Evolutionary conservation across 2,888 invertebrate species (phyloP), one percentile per base, ranked within the genome.

Genomic region (Conomelus anceps): DNA sequence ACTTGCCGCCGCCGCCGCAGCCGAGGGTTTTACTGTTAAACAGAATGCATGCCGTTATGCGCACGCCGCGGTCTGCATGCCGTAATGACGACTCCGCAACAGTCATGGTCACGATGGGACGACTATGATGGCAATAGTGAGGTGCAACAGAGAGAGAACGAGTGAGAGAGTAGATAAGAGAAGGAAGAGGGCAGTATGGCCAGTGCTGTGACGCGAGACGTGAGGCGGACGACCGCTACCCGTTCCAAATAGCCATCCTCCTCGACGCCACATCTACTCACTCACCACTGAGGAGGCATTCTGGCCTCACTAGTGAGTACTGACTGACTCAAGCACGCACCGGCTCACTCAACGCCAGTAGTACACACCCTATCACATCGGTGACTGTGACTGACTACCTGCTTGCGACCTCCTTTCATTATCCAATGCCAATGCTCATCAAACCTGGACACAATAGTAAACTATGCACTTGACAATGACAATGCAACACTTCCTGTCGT

Each of bases 41-140:
- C 86, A 86, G 86, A 86, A 86, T 86, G 86, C 86, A 86, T 86
- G 86, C 86, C 86, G 86, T 86, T 86, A 86, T 86, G 86, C 86
- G 86, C 86, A 86, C 86, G 24, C 23, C 24, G 86, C 86, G 86
- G 86, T 86, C 86, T 86, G 86, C 86, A 86, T 63, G 86, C 24
- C 29, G 86, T 86, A 86, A 86, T 86, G 26, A 86, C 86, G n/a
- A n/a, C n/a, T n/a, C 24, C 63, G 63, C n/a, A 34, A 11, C 29
- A 34, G 23, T 22, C 41, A 41, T 41, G 22, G 88, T 88, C 41
- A 87, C 87, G 34, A 29, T 26, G 26, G 26, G 41, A 86, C 22
- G 9, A 63, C n/a, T 20, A 63, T 3, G n/a, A 63, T 11, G 34
- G 17, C 11, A 1, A 63, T 3, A 63, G n/a, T n/a, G 63, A 63